Evolutionary conservation across 1,140 invertebrate species (phyloP), one percentile per base, ranked within the genome.

Genomic region (Drosophila malerkotliana): DNA sequence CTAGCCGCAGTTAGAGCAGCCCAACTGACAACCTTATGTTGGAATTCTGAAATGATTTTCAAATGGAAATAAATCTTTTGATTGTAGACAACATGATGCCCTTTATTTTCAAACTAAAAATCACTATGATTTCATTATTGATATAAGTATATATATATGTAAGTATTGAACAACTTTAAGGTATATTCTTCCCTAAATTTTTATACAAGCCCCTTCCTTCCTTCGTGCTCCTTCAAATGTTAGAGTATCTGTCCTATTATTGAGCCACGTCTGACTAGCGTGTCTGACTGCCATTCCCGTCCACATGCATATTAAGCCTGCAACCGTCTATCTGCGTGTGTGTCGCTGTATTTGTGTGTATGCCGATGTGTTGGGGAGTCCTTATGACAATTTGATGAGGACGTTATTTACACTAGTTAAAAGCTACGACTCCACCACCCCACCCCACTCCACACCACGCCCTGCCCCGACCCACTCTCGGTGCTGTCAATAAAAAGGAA

Each of bases 311-410:
- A 83, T 79, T 63, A 67, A 66, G 62, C 39, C 51, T 71, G 55
- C 58, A 63, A 60, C 62, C 72, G 73, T 69, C 80, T 45, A 52
- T 71, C 45, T 14, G 32, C 28, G 14, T 45, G 47, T 30, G 49
- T 55, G 56, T 77, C 54, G 53, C 26, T 62, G 56, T 56, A 45
- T 6, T 44, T n/a, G 14, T 44, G 39, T 44, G 39, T 18, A 4
- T 74, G 74, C 28, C 54, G 30, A 39, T 80, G 79, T 72, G 57
- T 72, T 54, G 74, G 72, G 63, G 55, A 73, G 72, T 88, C 72
- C 83, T 88, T 88, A 88, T 88, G 83, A 88, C 83, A 88, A 88
- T 88, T 88, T 88, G 83, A 88, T 88, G 83, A 88, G 83, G 83
- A 88, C 83, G 62, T 88, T 88, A 88, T 88, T 88, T 88, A 83